A percentile compares a stretch with the other conserved stretches of the same genome.
phyloP scores from a whole-genome alignment of 2,113 vertebrate genomes.

The Entomyzon cyanotis region DNA sequence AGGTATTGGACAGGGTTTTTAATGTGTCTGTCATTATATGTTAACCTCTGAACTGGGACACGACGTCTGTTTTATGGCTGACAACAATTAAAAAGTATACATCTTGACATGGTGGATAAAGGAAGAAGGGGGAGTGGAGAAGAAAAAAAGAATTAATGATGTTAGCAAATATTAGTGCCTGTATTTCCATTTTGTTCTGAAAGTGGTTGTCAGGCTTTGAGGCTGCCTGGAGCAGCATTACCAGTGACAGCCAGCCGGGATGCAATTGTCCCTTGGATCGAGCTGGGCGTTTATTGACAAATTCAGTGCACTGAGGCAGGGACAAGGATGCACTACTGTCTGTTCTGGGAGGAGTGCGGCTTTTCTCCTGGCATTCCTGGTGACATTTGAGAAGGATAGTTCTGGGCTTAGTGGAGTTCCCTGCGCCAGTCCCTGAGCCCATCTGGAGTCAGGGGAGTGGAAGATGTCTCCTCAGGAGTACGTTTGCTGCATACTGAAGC shows the following conservation, averaged over 20 bases:
- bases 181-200: conserved; percentile 68
- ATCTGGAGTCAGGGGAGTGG: neutral
- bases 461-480: neutral
- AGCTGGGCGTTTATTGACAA: conserved; percentile 45
- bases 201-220: conserved; percentile 59
- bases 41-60: conserved; percentile 69
- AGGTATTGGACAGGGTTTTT: conserved; percentile 60
- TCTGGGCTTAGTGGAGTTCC: conserved; percentile 12
- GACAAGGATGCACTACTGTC: neutral
- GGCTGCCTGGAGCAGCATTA: conserved; percentile 40
- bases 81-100: conserved; percentile 68
- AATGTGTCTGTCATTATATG: conserved; percentile 73
- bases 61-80: conserved; percentile 63
- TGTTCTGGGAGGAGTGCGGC: neutral
- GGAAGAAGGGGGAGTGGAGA: conserved; percentile 39
- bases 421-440: neutral
- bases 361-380: neutral
- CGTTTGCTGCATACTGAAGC: neutral
- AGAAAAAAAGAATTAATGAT: conserved; percentile 78
- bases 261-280: neutral
- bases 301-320: neutral
- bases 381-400: neutral
- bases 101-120: conserved; percentile 67
- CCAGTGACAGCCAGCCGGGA: conserved; percentile 47
- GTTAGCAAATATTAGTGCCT: conserved; percentile 82